Evolutionary conservation across 2,113 vertebrate genomes (phyloP).

Genomic region (Amphiprion ocellaris): DNA sequence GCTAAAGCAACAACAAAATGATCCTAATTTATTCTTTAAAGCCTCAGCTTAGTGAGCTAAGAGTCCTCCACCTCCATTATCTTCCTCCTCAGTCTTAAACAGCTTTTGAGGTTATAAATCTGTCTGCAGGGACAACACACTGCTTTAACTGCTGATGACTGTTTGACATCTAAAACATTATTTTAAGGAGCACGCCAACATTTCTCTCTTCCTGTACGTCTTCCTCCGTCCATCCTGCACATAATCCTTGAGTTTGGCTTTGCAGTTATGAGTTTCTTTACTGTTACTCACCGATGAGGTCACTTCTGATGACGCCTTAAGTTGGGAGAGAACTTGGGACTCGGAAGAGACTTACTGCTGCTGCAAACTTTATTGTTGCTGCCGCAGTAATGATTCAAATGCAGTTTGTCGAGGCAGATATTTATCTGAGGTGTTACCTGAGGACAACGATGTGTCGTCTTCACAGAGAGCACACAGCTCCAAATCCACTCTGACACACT

Average conservation of each 20-base stretch:
- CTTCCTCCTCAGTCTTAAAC: background rate
- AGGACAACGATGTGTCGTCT: conserved; percentile 22
- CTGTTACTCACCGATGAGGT: background rate
- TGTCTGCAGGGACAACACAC: background rate
- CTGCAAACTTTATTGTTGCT: conserved; percentile 20
- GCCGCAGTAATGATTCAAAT: conserved; percentile 26
- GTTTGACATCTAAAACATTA: background rate
- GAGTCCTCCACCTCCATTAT: background rate
- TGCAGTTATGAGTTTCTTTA: background rate
- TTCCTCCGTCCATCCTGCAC: background rate
- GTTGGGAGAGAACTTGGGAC: background rate
- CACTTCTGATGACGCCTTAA: background rate
- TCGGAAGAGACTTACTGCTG: background rate
- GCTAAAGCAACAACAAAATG: too few species aligned
- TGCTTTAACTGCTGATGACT: background rate
- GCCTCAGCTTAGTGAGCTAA: too few species aligned
- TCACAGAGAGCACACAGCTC: background rate
- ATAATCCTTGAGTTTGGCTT: background rate
- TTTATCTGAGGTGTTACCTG: conserved; percentile 28
- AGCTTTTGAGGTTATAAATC: background rate
- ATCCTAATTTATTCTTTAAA: too few species aligned
- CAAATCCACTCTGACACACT: background rate
- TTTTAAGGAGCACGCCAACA: background rate
- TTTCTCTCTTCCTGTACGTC: background rate
- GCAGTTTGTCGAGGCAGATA: conserved; percentile 29